Conservation (phyloP, 1,140 invertebrate genomes). For the Drosophila virilis region DNA sequence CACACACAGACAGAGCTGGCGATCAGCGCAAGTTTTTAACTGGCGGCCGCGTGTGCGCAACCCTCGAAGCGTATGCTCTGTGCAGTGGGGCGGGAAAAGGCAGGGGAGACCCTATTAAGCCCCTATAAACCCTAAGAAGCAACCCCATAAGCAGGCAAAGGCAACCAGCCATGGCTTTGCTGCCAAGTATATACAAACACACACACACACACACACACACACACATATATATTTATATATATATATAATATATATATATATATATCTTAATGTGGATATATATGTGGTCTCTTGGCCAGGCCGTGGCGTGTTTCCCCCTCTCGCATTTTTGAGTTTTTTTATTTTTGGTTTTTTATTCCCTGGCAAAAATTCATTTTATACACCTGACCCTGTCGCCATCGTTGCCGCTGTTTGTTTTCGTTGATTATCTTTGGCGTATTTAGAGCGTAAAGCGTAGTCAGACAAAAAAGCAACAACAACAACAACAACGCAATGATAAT, state of each 20-base stretch:
- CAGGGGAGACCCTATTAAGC: conserved; percentile 24
- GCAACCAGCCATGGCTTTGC: conserved; percentile 40
- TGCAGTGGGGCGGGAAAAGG: not conserved
- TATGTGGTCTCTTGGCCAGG: conserved; percentile 2
- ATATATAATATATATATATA: conserved; percentile 6
- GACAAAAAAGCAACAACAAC: conserved; percentile 46
- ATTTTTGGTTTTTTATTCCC: not conserved
- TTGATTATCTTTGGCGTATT: conserved; percentile 84
- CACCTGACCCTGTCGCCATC: conserved; percentile 75
- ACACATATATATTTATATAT: not conserved
- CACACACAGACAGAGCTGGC: conserved; percentile 14
- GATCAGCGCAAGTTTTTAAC: conserved; percentile 45
- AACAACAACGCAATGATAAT: conserved; percentile 36
- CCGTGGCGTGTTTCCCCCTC: not conserved
- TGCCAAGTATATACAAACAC: not conserved
- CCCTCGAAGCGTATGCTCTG: conserved; percentile 15
- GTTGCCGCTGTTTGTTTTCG: conserved; percentile 78
- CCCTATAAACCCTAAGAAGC: conserved; percentile 39
- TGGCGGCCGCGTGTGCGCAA: conserved; percentile 44
- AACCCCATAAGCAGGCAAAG: conserved; percentile 27
- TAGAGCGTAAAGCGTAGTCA: conserved; percentile 84
- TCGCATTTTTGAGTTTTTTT: not conserved
- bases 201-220: not conserved
- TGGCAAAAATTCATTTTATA: conserved; percentile 62
- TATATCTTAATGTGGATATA: conserved; percentile 6